Percentiles rank a stretch among this genome's conserved stretches.
Conservation (phyloP, 1,140 invertebrate species). For the Neomicropteryx cornuta region DNA sequence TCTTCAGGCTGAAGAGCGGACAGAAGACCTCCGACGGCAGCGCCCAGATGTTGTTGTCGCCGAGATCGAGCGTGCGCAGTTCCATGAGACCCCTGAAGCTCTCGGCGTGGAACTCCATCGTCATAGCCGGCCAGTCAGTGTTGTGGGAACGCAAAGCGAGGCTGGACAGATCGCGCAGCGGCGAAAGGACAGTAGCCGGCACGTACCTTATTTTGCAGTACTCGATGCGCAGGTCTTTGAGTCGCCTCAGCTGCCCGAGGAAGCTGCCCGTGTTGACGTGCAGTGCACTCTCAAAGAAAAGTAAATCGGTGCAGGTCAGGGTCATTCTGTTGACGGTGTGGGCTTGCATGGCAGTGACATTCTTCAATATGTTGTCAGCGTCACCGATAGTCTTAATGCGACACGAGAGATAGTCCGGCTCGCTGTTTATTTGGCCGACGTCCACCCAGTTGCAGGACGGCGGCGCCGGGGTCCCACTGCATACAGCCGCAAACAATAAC, state of each 20-base stretch:
- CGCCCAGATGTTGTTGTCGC: conserved; percentile 71
- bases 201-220: conserved; percentile 70
- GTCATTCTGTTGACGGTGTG: conserved; percentile 58
- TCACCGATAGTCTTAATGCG: conserved; percentile 59
- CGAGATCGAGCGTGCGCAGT: conserved; percentile 59
- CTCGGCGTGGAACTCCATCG: conserved; percentile 61
- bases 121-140: conserved; percentile 70
- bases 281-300: conserved; percentile 67
- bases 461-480: conserved; percentile 41
- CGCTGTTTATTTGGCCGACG: conserved; percentile 40
- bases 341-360: conserved; percentile 52
- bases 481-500: conserved; percentile 27
- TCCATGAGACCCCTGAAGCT: conserved; percentile 59
- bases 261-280: conserved; percentile 52
- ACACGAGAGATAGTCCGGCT: conserved; percentile 51
- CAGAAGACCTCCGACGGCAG: conserved; percentile 66
- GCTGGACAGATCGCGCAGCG: conserved; percentile 56
- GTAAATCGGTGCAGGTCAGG: conserved; percentile 65
- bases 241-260: conserved; percentile 43
- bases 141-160: conserved; percentile 65
- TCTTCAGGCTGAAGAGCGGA: conserved; percentile 52
- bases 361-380: conserved; percentile 56
- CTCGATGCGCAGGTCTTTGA: conserved; percentile 60
- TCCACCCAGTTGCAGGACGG: conserved; percentile 57
- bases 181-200: conserved; percentile 53